A percentile compares a stretch with the other conserved stretches of the same genome.
These are phyloP conservation scores for Halcyon senegalensis DNA, from an alignment of 2,113 vertebrate species.

Conservation along the genomic window DNA sequence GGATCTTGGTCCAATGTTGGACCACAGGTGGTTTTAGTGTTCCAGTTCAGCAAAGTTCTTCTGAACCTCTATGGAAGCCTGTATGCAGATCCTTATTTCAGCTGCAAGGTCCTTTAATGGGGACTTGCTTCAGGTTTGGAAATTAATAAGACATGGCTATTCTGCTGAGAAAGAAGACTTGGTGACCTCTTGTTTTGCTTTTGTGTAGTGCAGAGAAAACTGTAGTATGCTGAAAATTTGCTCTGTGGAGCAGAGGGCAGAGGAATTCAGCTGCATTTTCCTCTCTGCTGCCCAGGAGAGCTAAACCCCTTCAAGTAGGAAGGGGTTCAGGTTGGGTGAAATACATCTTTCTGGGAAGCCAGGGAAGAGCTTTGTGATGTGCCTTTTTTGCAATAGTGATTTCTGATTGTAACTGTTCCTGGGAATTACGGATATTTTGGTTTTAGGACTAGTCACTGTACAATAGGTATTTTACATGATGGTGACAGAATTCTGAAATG, in stretches of 20 bases:
- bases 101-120: not conserved
- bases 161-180: not conserved
- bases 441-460: not conserved
- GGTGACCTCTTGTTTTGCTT: not conserved
- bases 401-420: not conserved
- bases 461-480: not conserved
- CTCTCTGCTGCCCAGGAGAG: not conserved
- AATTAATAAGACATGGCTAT: not conserved
- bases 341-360: not conserved
- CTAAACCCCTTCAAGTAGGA: not conserved
- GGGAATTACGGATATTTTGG: not conserved
- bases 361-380: not conserved
- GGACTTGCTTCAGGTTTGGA: not conserved
- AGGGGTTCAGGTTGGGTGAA: not conserved
- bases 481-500: not conserved
- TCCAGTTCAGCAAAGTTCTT: not conserved
- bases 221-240: not conserved
- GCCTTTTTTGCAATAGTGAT: fast-evolving
- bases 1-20: fast-evolving
- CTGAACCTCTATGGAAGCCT: not conserved
- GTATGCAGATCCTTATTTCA: not conserved
- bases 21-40: not conserved
- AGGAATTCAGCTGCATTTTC: not conserved
- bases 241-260: not conserved
- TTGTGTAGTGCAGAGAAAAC: not conserved